These are phyloP conservation scores for Bos taurus DNA, from an alignment of 2,113 vertebrate species.

Conservation along the genomic window DNA sequence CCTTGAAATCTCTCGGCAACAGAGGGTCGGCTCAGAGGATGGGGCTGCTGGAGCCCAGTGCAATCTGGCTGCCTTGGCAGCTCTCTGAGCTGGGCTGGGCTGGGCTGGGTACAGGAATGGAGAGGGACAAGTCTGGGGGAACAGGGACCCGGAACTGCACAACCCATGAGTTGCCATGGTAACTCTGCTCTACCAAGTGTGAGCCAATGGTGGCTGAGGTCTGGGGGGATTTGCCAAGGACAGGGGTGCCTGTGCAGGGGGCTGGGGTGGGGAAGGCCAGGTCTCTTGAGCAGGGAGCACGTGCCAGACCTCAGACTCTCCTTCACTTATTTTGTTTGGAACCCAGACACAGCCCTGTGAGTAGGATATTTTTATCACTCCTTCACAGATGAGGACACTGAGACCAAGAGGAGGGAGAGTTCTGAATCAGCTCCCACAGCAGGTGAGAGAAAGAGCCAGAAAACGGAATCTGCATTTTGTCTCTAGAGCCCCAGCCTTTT, in stretches of 20 bases:
- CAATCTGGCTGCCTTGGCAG: not conserved
- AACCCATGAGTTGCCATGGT: conserved; percentile 42
- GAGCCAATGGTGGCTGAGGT: not conserved
- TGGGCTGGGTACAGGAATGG: not conserved
- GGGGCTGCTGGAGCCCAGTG: not conserved
- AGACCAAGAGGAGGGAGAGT: not conserved
- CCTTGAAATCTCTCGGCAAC: not conserved
- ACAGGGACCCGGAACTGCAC: not conserved
- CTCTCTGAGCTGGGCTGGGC: not conserved
- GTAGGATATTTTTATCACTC: not conserved
- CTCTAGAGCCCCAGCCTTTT: not conserved
- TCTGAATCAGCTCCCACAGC: not conserved
- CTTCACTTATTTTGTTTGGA: not conserved
- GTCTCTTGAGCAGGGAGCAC: fast-evolving
- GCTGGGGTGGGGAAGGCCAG: not conserved
- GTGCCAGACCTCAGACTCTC: not conserved
- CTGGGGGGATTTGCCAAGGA: not conserved
- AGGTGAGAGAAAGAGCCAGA: not conserved
- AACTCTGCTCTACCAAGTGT: conserved; percentile 13
- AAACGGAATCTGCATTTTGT: fast-evolving
- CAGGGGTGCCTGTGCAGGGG: not conserved
- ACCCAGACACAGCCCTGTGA: not conserved
- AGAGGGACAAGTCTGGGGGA: not conserved
- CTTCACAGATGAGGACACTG: not conserved
- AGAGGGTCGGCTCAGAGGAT: not conserved